Evolutionary conservation across 2,888 invertebrate genomes (phyloP), one percentile per base, ranked within the genome.

Genomic region (Eupithecia inturbata): DNA sequence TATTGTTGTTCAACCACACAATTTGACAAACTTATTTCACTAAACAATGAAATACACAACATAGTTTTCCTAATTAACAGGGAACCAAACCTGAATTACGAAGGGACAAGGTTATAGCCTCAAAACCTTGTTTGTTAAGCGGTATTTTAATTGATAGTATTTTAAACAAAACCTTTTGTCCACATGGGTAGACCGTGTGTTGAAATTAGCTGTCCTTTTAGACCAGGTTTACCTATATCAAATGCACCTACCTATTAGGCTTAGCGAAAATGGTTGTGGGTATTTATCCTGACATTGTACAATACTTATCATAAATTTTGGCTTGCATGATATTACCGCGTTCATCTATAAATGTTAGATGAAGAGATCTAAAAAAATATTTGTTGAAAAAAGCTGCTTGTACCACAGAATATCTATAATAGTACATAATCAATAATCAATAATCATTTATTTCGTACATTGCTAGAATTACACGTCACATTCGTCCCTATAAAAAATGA

Each of bases 41-140:
- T 53, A 10, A 53, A 53, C 3, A 53, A 53, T n/a, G n/a, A n/a
- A n/a, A n/a, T 1, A 53, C 16, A 60, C 60, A 60, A 60, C 2
- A 16, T 7, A 28, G 6, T 9, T 28, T 39, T 64, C 10, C 66
- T 73, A 78, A 78, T 72, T 69, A 76, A 68, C 26, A 36, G 68
- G 64, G 64, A 66, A 76, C 74, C 39, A 66, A 74, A 73, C 76
- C 72, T 64, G 60, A 75, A 69, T 77, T 64, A 72, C 70, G 57
- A 69, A 78, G 77, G 73, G 74, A 74, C 70, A 41, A 72, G 45
- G 49, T 70, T 74, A 68, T 60, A 74, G 57, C 57, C 57, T 22
- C 70, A 71, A 78, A 78, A 77, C 73, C 31, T 76, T 77, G 73
- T 79, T 76, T 76, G 70, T 76, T 72, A 22, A 62, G 70, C 49